These are phyloP conservation scores for Osmoderma eremita DNA, from an alignment of 2,888 invertebrate genomes.

Conservation along the genomic window DNA sequence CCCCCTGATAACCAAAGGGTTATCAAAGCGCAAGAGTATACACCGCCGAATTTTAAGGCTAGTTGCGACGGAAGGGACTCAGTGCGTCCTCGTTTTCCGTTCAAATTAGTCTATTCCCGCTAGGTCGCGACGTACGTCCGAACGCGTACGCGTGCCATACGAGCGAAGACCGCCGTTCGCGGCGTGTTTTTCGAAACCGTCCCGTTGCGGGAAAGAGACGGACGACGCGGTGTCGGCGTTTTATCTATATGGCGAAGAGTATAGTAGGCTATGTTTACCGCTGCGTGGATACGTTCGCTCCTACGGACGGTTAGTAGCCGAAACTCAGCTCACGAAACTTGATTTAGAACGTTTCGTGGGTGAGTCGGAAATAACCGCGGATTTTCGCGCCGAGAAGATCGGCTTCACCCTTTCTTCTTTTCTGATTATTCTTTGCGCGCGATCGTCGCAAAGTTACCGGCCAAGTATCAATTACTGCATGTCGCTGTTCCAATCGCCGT, in stretches of 20 bases:
- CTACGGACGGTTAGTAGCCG: constrained; percentile 59
- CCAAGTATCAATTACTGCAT: constrained; percentile 14
- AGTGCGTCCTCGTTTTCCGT: constrained; percentile 45
- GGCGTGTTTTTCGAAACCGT: constrained; percentile 52
- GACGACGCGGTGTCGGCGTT: constrained; percentile 55
- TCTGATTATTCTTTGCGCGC: constrained; percentile 62
- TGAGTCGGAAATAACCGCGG: constrained; percentile 65
- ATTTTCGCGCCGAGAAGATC: constrained; percentile 63
- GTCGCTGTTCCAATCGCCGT: background rate
- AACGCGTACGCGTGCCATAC: constrained; percentile 54
- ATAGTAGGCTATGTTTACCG: constrained; percentile 55
- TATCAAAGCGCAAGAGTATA: constrained; percentile 63
- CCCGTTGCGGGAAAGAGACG: constrained; percentile 57
- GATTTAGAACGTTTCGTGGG: constrained; percentile 62
- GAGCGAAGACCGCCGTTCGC: constrained; percentile 60
- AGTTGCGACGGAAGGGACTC: constrained; percentile 55
- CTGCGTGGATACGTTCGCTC: constrained; percentile 58
- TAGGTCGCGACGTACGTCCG: constrained; percentile 45
- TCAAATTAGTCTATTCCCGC: constrained; percentile 42
- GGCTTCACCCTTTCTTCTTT: background rate
- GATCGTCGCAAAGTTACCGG: constrained; percentile 36
- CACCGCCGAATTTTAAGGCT: constrained; percentile 56
- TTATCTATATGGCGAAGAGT: constrained; percentile 48
- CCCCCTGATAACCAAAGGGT: constrained; percentile 65
- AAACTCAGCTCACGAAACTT: constrained; percentile 57